Evolutionary conservation across 2,113 vertebrate species (phyloP), one percentile per base, ranked within the genome.

Genomic region (Scolopax mira): DNA sequence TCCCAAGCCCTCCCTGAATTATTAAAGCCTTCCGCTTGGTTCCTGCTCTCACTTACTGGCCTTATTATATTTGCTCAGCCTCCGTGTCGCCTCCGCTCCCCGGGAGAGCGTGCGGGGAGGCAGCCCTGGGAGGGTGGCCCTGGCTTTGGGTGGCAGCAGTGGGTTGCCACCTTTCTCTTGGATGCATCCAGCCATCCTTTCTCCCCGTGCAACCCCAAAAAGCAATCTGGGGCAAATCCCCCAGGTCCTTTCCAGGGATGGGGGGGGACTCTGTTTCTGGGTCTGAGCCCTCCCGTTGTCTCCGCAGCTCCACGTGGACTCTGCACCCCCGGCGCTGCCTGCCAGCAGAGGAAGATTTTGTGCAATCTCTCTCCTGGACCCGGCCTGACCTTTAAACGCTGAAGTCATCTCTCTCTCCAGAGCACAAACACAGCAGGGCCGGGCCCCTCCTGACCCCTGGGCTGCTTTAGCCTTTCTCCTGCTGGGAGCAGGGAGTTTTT

Each of bases 341-440:
- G 57, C 66, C 61, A 35, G 83, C 51, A 31, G 57, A 7, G 44
- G 78, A 81, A 85, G 12, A 62, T 60, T 97, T 95, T 85, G 91
- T 90, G 94, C 83, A 88, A 66, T 83, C 66, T 52, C 61, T 49
- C 49, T 64, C 70, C 61, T 11, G 39, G 66, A 79, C 86, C 85
- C 16, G 1, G 67, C 44, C 54, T 89, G 94, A 96, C 93, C 96
- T 97, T 93, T 96, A 87, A 93, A 92, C 58, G 78, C 92, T 96
- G 94, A 97, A 97, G 90, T 97, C 93, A 97, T 97, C 58, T n/a
- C 74, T 46, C 41, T 42, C 46, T 2, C 7, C 80, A 85, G 46
- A 92, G 67, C 90, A 92, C 87, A 77, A 89, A 95, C 91, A 85
- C 52, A 10, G 61, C 79, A 80, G 67, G 82, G 93, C 67, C 0